Evolutionary conservation across 2,797 vertebrate species (phyloP).

Genomic region (Hephaestus fuliginosus): DNA sequence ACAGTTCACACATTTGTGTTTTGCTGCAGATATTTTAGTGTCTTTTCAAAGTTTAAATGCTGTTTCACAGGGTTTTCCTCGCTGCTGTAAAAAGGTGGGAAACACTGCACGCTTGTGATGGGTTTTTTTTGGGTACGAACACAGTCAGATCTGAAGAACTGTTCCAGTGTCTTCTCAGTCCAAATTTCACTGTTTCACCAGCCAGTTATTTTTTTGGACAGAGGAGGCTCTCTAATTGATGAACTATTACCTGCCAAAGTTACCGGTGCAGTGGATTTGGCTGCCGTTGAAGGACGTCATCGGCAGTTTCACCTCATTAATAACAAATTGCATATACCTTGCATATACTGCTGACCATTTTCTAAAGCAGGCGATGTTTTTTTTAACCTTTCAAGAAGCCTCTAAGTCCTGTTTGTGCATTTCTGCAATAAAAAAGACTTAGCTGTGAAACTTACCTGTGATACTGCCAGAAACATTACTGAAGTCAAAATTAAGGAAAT

Average conservation of each 20-base stretch:
- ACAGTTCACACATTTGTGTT: not conserved
- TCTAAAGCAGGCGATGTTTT: not conserved
- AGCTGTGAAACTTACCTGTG: not conserved
- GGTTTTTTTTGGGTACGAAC: not conserved
- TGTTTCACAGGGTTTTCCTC: not conserved
- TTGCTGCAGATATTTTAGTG: not conserved
- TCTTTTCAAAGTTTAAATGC: constrained; percentile 1
- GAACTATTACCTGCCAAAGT: constrained; percentile 14
- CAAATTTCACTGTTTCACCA: not conserved
- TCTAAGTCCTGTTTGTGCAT: not conserved
- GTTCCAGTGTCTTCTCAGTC: not conserved
- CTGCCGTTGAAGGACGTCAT: not conserved
- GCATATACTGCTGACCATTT: not conserved
- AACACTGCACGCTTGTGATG: not conserved
- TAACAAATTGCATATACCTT: not conserved
- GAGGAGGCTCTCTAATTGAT: not conserved
- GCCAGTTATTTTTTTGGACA: not conserved
- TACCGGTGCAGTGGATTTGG: not conserved
- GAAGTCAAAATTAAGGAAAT: not conserved
- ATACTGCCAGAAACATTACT: not conserved
- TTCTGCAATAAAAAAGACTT: not conserved
- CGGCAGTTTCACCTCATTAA: constrained; percentile 12
- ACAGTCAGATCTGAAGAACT: not conserved
- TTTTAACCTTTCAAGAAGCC: not conserved
- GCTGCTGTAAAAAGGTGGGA: constrained; percentile 3